These are phyloP conservation scores for Drosophila kuntzei DNA, from an alignment of 2,888 invertebrate species.

Conservation along the genomic window DNA sequence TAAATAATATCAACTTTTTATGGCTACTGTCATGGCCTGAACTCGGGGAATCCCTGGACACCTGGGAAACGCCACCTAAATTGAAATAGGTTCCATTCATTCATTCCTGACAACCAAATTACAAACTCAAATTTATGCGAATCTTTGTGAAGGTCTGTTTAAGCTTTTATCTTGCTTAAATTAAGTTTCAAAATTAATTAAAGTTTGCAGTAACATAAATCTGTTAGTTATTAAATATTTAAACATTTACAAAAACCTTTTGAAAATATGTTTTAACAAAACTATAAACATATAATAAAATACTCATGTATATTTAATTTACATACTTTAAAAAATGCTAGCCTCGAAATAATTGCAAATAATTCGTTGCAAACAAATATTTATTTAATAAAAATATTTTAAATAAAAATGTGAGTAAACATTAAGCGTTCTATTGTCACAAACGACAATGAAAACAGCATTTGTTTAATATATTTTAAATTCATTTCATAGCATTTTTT, in stretches of 20 bases:
- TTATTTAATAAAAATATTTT: neutral
- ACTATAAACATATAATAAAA: too few relatives aligned
- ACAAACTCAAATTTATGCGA: slow-evolving; percentile 45
- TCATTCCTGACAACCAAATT: slow-evolving; percentile 50
- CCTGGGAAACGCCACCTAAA: slow-evolving; percentile 31
- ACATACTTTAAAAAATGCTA: too few relatives aligned
- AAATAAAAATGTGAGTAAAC: neutral
- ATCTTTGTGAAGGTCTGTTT: slow-evolving; percentile 5
- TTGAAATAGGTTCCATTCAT: slow-evolving; percentile 50
- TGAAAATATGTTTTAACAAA: too few relatives aligned
- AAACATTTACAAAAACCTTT: too few relatives aligned
- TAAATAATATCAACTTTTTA: slow-evolving; percentile 62
- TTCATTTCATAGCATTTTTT: neutral
- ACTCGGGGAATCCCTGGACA: slow-evolving; percentile 45
- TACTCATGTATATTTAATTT: too few relatives aligned
- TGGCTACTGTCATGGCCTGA: slow-evolving; percentile 25
- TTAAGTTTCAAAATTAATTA: neutral
- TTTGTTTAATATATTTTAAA: neutral
- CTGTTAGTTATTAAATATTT: neutral
- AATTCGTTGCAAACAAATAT: neutral
- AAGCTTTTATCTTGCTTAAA: neutral
- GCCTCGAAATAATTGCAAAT: too few relatives aligned
- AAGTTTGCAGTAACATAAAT: neutral
- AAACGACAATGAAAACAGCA: neutral
- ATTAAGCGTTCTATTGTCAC: neutral